Conservation (phyloP, 2,888 invertebrate genomes). For the Aquatica leii region DNA sequence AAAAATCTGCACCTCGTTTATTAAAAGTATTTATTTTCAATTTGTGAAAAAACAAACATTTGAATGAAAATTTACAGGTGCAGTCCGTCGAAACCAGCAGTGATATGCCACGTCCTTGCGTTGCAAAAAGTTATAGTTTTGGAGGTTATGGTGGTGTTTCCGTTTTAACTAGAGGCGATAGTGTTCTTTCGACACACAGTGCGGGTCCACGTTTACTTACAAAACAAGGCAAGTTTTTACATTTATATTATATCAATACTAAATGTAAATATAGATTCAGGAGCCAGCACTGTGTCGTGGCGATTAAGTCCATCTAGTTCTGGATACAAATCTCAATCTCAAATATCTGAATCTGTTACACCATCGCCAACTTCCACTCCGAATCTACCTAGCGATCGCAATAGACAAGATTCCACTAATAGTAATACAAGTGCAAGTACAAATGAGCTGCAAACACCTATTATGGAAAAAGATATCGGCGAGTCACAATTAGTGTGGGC, state of each 20-base stretch:
- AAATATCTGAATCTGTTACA: conserved; percentile 79
- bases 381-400: conserved; percentile 48
- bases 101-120: conserved; percentile 63
- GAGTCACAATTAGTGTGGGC: conserved; percentile 79
- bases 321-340: conserved; percentile 78
- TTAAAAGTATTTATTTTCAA: conserved; percentile 60
- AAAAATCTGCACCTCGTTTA: conserved; percentile 61
- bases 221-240: conserved; percentile 71
- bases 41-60: conserved; percentile 3
- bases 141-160: conserved; percentile 77
- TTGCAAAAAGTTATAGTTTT: conserved; percentile 88
- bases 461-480: conserved; percentile 49
- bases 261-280: conserved; percentile 62
- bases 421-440: conserved; percentile 44
- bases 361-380: conserved; percentile 75
- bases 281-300: conserved; percentile 68
- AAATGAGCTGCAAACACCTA: conserved; percentile 44
- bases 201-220: conserved; percentile 73
- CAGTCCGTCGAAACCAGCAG: conserved; percentile 65
- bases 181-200: conserved; percentile 70
- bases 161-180: conserved; percentile 67
- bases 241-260: background rate
- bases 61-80: conserved; percentile 60
- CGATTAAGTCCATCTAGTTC: conserved; percentile 78
- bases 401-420: conserved; percentile 46